phyloP scores from a whole-genome alignment of 2,888 invertebrate species.

The Amitus sp. region DNA sequence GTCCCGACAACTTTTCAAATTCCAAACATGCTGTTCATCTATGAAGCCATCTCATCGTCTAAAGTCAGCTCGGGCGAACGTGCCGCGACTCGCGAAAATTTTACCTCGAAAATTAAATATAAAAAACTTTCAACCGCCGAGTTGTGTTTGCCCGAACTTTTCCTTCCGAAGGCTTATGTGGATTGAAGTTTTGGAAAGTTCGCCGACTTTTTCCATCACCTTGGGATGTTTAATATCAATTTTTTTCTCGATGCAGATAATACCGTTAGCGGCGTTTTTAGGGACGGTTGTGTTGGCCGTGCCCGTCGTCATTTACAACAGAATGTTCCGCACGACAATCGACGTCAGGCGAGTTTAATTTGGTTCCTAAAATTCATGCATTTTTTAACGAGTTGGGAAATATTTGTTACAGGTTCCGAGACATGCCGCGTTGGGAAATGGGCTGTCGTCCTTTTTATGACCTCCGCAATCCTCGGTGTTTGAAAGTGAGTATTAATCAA shows the following conservation, averaged over 20 bases:
- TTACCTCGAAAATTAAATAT: slow-evolving; percentile 1
- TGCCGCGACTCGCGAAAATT: no score
- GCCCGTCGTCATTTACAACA: slow-evolving; percentile 46
- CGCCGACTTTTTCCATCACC: no score
- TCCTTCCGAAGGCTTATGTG: not conserved
- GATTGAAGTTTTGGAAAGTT: slow-evolving; percentile 2
- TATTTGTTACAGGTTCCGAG: slow-evolving; percentile 27
- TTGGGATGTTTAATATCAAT: no score
- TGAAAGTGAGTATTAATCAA: slow-evolving; percentile 62
- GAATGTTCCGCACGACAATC: slow-evolving; percentile 54
- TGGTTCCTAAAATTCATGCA: no score
- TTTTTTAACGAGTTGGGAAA: not conserved
- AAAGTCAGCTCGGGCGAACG: no score
- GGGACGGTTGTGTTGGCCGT: slow-evolving; percentile 34
- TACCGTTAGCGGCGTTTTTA: slow-evolving; percentile 48
- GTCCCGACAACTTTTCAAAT: not conserved
- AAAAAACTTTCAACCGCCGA: no score
- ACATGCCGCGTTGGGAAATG: slow-evolving; percentile 52
- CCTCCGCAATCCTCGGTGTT: slow-evolving; percentile 61
- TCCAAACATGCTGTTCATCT: not conserved
- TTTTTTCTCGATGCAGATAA: slow-evolving; percentile 49
- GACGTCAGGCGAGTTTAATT: slow-evolving; percentile 58
- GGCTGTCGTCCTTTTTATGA: slow-evolving; percentile 55
- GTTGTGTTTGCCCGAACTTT: no score
- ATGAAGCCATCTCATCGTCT: no score